phyloP scores from a whole-genome alignment of 2,888 invertebrate species.

The Agapostemon virescens region DNA sequence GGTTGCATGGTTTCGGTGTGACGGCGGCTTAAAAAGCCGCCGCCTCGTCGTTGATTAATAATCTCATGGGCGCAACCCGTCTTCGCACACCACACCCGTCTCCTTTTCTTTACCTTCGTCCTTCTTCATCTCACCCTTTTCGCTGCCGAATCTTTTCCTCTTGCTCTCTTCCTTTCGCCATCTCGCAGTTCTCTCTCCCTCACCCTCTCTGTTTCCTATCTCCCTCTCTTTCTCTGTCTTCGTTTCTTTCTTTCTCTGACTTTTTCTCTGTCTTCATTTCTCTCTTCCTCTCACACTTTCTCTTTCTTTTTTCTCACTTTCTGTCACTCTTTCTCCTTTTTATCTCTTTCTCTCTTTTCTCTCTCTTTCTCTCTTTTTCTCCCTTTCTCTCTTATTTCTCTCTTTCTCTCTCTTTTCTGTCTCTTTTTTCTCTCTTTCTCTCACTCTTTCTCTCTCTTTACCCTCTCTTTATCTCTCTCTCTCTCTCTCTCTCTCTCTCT shows the following conservation, averaged over 20 bases:
- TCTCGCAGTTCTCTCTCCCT: background rate
- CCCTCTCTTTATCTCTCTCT: no score
- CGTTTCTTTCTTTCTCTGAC: background rate
- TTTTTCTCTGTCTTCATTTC: background rate
- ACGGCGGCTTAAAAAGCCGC: slow-evolving; percentile 60
- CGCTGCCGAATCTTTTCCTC: background rate
- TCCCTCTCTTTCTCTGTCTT: background rate
- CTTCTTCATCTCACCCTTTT: background rate
- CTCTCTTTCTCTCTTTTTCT: background rate
- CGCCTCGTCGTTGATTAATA: slow-evolving; percentile 68
- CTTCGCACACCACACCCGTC: slow-evolving; percentile 44
- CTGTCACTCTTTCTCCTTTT: background rate
- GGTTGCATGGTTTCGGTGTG: slow-evolving; percentile 51
- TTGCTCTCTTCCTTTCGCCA: background rate
- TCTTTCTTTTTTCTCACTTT: background rate
- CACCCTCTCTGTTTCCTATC: background rate
- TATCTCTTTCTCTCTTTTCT: no score
- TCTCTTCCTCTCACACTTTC: background rate
- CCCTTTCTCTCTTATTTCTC: background rate
- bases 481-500: background rate
- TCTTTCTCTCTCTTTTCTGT: background rate
- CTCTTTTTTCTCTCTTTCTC: background rate
- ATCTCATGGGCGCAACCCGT: slow-evolving; percentile 61
- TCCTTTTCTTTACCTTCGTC: background rate
- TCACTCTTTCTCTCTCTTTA: background rate